Percentiles rank a stretch among this genome's conserved stretches.
Conservation (phyloP, 2,113 vertebrate species). For the Zosterops borbonicus region DNA sequence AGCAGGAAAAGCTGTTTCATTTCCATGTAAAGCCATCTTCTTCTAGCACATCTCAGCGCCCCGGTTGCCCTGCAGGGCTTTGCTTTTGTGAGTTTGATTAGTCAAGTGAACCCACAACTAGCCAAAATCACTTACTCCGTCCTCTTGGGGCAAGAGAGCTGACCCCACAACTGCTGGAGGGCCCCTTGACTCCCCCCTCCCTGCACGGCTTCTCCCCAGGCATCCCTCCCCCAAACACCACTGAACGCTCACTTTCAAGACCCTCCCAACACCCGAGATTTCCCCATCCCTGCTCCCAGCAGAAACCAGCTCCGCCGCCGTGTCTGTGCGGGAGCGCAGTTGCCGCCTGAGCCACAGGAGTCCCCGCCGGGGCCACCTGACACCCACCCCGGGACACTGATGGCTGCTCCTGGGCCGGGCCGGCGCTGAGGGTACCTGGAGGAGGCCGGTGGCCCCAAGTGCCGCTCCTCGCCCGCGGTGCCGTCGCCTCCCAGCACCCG, state of each 20-base stretch:
- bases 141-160: neutral
- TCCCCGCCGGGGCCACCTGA: rapidly evolving
- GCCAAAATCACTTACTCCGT: rapidly evolving
- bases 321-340: rapidly evolving
- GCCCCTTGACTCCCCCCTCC: neutral
- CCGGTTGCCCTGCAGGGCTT: neutral
- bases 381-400: rapidly evolving
- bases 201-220: neutral
- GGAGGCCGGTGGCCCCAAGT: neutral
- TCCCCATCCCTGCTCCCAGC: rapidly evolving
- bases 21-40: neutral
- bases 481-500: neutral
- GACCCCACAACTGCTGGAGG: neutral
- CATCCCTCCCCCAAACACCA: neutral
- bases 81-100: neutral
- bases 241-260: neutral
- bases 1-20: neutral
- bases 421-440: neutral
- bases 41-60: neutral
- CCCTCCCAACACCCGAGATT: rapidly evolving
- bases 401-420: rapidly evolving
- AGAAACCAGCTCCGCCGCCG: rapidly evolving
- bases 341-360: neutral
- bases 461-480: neutral
- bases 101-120: neutral